Evolutionary conservation across 2,113 vertebrate genomes (phyloP).

Genomic region (Zosterops borbonicus): DNA sequence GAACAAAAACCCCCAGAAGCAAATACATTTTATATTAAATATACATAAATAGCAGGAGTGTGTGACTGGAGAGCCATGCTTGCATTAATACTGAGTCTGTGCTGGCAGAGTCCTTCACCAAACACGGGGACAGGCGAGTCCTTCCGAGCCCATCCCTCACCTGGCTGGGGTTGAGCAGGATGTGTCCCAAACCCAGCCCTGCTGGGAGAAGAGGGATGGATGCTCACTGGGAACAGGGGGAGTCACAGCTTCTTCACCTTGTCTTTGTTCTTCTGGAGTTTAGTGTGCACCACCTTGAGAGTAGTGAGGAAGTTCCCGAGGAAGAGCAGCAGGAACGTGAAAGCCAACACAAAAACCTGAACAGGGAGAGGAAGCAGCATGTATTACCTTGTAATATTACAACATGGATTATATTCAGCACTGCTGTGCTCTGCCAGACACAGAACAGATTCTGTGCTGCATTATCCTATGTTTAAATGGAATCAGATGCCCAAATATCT

Average conservation of each 20-base stretch:
- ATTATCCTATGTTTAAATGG: not conserved
- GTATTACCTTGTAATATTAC: not conserved
- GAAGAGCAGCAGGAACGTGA: conserved; percentile 95
- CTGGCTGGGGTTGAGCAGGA: not conserved
- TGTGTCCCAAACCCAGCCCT: not conserved
- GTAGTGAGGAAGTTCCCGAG: conserved; percentile 96
- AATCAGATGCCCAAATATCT: not conserved
- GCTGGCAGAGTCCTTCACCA: conserved; percentile 21
- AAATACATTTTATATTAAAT: conserved; percentile 58
- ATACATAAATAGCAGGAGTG: conserved; percentile 69
- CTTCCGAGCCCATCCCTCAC: rapidly evolving
- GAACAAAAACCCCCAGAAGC: not conserved
- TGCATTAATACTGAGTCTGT: conserved; percentile 58
- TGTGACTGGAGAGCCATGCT: conserved; percentile 39
- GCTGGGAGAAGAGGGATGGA: not conserved
- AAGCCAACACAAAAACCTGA: conserved; percentile 90
- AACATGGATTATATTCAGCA: not conserved
- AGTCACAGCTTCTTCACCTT: conserved; percentile 78
- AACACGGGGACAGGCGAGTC: rapidly evolving
- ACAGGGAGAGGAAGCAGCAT: not conserved
- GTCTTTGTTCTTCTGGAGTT: conserved; percentile 88
- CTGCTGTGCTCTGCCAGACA: not conserved
- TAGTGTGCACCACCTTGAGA: conserved; percentile 91
- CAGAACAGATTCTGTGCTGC: not conserved
- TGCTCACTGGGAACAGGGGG: not conserved